Conservation (phyloP, 2,888 invertebrate genomes). For the Hyposoter dolosus region DNA sequence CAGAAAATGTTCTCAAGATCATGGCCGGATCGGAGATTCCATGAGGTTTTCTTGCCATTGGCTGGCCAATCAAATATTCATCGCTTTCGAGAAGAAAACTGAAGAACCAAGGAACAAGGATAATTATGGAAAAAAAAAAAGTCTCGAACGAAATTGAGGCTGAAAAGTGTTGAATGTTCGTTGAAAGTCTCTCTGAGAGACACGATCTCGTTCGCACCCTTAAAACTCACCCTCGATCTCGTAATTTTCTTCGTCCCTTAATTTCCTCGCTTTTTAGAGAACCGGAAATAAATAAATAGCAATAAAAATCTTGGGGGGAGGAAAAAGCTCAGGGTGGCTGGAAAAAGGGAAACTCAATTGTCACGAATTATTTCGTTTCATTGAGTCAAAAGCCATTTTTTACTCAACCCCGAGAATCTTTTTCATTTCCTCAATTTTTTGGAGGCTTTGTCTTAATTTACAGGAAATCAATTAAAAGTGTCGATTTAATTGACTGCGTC, state of each 20-base stretch:
- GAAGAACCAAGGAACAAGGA: constrained; percentile 21
- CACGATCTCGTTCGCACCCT: constrained; percentile 40
- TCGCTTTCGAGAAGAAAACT: constrained; percentile 28
- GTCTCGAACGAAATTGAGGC: neutral
- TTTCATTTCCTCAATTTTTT: neutral
- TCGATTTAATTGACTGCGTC: neutral
- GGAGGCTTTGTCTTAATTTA: neutral
- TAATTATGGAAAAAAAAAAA: neutral
- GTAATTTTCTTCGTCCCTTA: neutral
- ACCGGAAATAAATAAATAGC: neutral
- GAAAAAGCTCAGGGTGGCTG: neutral
- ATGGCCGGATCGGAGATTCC: constrained; percentile 15
- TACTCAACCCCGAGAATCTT: neutral
- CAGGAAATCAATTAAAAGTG: neutral
- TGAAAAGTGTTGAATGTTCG: constrained; percentile 33
- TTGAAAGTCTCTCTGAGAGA: constrained; percentile 57
- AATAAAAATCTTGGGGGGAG: neutral
- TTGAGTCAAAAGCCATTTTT: constrained; percentile 62
- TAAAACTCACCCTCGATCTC: neutral
- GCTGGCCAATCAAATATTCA: constrained; percentile 68
- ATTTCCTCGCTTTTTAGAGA: neutral
- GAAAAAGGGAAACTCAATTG: constrained; percentile 69
- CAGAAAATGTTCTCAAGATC: constrained; percentile 36
- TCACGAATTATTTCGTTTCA: constrained; percentile 72
- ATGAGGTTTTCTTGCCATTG: constrained; percentile 29